phyloP scores from a whole-genome alignment of 2,113 vertebrate genomes.

The Illadopsis cleaveri region DNA sequence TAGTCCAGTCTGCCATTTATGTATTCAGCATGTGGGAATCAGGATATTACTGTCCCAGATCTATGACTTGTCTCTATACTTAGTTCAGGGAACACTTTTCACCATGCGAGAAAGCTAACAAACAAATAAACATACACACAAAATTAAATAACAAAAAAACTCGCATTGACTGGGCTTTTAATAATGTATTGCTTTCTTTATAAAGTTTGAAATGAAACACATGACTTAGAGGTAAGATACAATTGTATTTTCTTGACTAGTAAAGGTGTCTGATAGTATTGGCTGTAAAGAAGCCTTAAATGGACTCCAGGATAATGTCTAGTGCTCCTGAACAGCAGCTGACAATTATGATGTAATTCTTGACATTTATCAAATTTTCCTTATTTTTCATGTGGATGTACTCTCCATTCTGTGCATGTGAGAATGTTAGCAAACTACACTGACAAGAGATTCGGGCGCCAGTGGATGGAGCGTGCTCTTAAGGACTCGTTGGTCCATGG shows the following conservation, averaged over 20 bases:
- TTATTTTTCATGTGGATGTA: neutral
- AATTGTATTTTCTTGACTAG: neutral
- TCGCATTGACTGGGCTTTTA: neutral
- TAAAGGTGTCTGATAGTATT: neutral
- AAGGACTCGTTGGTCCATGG: neutral
- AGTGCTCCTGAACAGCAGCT: neutral
- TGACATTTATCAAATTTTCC: neutral
- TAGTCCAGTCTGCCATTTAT: neutral
- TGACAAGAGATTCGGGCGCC: too few species aligned
- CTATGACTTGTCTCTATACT: neutral
- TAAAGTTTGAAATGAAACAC: neutral
- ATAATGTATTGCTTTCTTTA: neutral
- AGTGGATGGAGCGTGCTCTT: neutral
- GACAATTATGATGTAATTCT: neutral
- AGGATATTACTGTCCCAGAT: neutral
- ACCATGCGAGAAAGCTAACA: neutral
- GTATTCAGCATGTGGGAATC: neutral
- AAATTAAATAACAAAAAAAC: fast-evolving
- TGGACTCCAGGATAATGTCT: neutral
- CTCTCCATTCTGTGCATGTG: neutral
- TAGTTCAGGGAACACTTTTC: neutral
- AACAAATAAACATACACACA: neutral
- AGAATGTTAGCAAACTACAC: neutral
- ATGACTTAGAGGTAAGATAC: neutral
- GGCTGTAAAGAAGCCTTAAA: neutral